Percentiles rank a stretch among this genome's conserved stretches.
Evolutionary conservation across 2,797 vertebrate species (phyloP).

Genomic region (Hemibagrus guttatus): DNA sequence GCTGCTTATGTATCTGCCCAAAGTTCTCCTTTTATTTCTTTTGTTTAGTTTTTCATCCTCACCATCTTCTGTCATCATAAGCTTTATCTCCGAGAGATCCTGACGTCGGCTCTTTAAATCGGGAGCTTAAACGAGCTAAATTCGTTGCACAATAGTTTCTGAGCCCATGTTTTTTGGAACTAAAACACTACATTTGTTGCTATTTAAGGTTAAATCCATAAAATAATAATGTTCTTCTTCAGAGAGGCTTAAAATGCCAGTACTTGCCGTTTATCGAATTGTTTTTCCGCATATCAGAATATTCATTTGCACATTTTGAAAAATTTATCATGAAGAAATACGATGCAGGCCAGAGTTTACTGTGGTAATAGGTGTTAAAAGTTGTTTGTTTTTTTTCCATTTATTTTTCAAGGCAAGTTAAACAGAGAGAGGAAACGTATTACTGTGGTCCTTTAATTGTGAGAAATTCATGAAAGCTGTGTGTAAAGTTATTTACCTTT

Average conservation of each 20-base stretch:
- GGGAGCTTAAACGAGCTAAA: conserved; percentile 3
- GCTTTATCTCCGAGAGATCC: not conserved
- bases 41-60: not conserved
- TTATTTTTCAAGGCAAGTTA: not conserved
- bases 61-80: not conserved
- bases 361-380: not conserved
- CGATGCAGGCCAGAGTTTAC: not conserved
- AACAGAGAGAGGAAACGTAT: not conserved
- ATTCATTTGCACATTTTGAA: conserved; percentile 18
- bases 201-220: not conserved
- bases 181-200: not conserved
- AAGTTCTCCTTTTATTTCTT: not conserved
- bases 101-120: not conserved
- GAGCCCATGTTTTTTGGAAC: conserved; percentile 9
- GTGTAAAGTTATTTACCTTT: not conserved
- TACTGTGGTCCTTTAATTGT: not conserved
- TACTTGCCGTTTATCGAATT: not conserved
- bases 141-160: not conserved
- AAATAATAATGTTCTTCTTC: not conserved
- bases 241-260: not conserved
- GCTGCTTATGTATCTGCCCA: conserved; percentile 65
- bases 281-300: not conserved
- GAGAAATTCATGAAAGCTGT: not conserved
- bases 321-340: conserved; percentile 9
- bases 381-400: not conserved